phyloP scores from a whole-genome alignment of 2,113 vertebrate genomes.

The Pao palembangensis region DNA sequence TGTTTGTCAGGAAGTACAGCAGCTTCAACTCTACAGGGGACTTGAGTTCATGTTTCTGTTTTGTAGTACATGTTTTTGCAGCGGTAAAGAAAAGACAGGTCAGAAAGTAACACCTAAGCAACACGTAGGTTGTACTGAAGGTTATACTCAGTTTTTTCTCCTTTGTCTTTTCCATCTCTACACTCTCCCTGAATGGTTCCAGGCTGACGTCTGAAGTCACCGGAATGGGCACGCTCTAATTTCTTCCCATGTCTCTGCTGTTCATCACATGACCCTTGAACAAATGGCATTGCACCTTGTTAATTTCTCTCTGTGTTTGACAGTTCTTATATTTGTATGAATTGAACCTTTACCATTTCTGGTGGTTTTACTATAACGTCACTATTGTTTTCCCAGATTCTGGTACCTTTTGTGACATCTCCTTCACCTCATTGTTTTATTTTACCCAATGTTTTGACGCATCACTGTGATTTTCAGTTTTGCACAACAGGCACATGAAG shows the following conservation, averaged over 20 bases:
- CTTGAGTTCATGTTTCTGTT: no score
- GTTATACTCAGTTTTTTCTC: conserved; percentile 65
- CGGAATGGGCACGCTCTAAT: conserved; percentile 93
- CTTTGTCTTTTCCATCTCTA: conserved; percentile 62
- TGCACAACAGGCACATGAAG: conserved; percentile 33
- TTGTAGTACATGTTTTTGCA: no score
- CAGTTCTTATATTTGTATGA: conserved; percentile 64
- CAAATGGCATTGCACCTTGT: conserved; percentile 74
- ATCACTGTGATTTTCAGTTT: conserved; percentile 5
- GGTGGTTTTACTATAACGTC: conserved; percentile 45
- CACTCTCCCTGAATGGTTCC: conserved; percentile 74
- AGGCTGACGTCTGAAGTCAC: conserved; percentile 99
- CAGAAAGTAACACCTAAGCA: no score
- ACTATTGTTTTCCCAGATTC: conserved; percentile 52
- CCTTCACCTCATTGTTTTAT: conserved; percentile 34
- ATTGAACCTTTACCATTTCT: conserved; percentile 50
- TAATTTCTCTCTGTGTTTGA: conserved; percentile 52
- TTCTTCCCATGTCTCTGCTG: conserved; percentile 76
- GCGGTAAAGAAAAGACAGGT: no score
- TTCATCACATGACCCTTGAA: conserved; percentile 80
- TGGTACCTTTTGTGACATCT: conserved; percentile 48
- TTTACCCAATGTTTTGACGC: conserved; percentile 16
- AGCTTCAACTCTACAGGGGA: no score
- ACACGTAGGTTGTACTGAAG: no score
- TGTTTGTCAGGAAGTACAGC: no score